A percentile compares a stretch with the other conserved stretches of the same genome.
phyloP scores from a whole-genome alignment of 2,797 vertebrate genomes.

The Acanthornis magna region DNA sequence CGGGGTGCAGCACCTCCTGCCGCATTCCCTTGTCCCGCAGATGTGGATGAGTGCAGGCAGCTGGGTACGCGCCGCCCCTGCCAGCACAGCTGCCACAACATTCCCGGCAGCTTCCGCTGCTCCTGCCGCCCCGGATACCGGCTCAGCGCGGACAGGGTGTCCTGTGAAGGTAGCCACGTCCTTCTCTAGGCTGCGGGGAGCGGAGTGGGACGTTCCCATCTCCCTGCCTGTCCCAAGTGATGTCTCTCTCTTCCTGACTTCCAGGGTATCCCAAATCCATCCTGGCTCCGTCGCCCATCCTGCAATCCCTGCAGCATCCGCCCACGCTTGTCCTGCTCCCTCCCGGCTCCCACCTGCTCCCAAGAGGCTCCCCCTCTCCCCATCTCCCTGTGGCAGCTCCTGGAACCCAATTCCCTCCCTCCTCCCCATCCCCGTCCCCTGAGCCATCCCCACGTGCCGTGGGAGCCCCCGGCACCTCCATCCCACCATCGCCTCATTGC shows the following conservation, averaged over 20 bases:
- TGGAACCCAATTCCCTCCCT: not conserved
- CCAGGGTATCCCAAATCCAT: constrained; percentile 67
- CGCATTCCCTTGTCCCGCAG: not conserved
- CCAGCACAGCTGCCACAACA: constrained; percentile 79
- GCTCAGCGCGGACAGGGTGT: constrained; percentile 67
- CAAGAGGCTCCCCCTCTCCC: constrained; percentile 54
- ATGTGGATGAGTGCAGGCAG: constrained; percentile 78
- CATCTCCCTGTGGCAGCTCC: constrained; percentile 29
- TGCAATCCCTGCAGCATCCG: constrained; percentile 72
- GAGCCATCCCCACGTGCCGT: rapidly evolving
- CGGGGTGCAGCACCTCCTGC: rapidly evolving
- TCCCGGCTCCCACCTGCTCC: constrained; percentile 49
- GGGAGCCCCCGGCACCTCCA: not conserved
- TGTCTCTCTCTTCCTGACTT: not conserved
- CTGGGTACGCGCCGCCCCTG: constrained; percentile 64
- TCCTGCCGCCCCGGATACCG: constrained; percentile 76
- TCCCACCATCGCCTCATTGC: not conserved
- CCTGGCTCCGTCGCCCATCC: constrained; percentile 66
- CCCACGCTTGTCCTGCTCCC: constrained; percentile 65
- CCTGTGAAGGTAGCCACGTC: constrained; percentile 72
- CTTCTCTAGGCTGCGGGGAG: not conserved
- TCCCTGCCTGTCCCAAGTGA: not conserved
- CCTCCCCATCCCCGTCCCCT: not conserved
- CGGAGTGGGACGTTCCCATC: not conserved
- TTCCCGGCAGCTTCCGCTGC: constrained; percentile 76